These are phyloP conservation scores for Balearica regulorum DNA, from an alignment of 2,797 vertebrate species.

Conservation along the genomic window DNA sequence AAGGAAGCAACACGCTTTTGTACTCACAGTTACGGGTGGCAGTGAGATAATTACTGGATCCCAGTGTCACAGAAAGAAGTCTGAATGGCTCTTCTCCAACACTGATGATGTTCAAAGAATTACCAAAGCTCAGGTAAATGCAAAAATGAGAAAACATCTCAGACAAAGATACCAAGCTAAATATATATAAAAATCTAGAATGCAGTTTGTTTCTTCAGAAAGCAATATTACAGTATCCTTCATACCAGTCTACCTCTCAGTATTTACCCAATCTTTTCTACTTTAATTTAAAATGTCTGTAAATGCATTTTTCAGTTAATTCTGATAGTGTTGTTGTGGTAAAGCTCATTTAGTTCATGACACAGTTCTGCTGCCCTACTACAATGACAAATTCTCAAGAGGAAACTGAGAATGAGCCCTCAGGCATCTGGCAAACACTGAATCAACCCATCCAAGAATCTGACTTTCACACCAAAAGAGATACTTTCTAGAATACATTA, in stretches of 20 bases:
- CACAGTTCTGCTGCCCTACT: background rate
- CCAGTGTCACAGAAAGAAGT: background rate
- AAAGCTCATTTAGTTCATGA: background rate
- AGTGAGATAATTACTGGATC: background rate
- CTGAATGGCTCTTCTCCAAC: background rate
- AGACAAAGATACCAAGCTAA: background rate
- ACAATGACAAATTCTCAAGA: background rate
- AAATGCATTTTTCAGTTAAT: background rate
- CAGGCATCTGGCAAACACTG: background rate
- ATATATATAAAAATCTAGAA: background rate
- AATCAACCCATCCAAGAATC: background rate
- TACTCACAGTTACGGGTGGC: background rate
- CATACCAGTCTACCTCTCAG: background rate
- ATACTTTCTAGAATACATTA: background rate
- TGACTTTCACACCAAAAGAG: background rate
- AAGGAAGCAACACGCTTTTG: background rate
- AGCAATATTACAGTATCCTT: background rate
- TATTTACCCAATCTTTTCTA: background rate
- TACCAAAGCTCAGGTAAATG: background rate
- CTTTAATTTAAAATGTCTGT: background rate
- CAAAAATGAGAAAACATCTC: background rate
- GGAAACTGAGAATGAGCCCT: background rate
- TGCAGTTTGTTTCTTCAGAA: background rate
- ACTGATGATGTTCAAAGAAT: background rate
- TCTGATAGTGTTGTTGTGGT: background rate